Conservation (phyloP, 2,797 vertebrate species). For the Picus viridis region DNA sequence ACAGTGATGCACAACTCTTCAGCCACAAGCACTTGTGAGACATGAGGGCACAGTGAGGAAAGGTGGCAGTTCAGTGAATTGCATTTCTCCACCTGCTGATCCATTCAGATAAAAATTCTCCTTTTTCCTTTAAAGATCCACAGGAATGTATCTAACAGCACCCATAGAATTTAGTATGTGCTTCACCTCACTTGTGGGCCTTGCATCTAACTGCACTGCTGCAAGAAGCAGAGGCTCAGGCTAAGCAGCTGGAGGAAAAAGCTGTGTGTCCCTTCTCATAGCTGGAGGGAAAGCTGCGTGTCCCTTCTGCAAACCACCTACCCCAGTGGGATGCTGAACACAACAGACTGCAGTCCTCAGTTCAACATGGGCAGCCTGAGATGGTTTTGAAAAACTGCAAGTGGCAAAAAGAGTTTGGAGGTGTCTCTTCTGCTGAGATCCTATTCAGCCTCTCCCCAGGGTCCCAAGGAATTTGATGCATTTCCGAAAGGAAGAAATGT, state of each 20-base stretch:
- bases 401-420: background rate
- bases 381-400: background rate
- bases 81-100: background rate
- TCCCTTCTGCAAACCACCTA: background rate
- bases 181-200: background rate
- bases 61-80: background rate
- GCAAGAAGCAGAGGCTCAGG: background rate
- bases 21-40: background rate
- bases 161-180: background rate
- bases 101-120: background rate
- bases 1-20: background rate
- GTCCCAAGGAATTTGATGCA: slow-evolving; percentile 8
- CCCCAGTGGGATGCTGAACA: accelerated
- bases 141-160: background rate
- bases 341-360: background rate
- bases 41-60: background rate
- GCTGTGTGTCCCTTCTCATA: background rate
- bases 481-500: slow-evolving; percentile 20
- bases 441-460: background rate
- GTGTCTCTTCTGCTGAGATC: background rate
- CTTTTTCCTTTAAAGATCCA: accelerated
- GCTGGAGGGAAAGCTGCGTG: background rate
- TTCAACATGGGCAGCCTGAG: background rate
- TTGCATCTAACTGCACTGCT: background rate
- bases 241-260: background rate